Evolutionary conservation across 1,140 invertebrate species (phyloP).

Genomic region (Cydia strobilella): DNA sequence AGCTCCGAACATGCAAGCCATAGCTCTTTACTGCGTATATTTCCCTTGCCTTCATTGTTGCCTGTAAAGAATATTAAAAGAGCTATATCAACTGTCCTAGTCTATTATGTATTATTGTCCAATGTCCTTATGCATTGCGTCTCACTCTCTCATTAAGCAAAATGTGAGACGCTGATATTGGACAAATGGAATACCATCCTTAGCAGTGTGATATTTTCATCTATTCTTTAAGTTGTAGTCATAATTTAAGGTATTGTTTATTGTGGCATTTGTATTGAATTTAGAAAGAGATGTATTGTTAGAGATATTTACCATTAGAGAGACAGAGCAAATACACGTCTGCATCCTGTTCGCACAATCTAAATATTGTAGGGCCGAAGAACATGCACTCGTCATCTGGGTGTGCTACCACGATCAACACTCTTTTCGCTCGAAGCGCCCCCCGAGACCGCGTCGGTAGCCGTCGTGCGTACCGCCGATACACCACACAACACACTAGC

Average conservation of each 20-base stretch:
- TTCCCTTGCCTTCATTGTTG: conserved; percentile 86
- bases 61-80: conserved; percentile 78
- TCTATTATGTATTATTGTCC: too few relatives aligned
- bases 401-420: conserved; percentile 94
- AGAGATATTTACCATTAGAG: conserved; percentile 85
- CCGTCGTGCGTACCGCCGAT: conserved; percentile 68
- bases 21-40: conserved; percentile 87
- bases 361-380: conserved; percentile 94
- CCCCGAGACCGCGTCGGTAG: conserved; percentile 65
- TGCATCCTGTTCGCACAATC: conserved; percentile 82
- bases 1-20: conserved; percentile 88
- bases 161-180: too few relatives aligned
- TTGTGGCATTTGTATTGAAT: too few relatives aligned
- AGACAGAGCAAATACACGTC: conserved; percentile 92
- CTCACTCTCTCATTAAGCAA: too few relatives aligned
- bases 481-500: conserved; percentile 69
- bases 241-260: too few relatives aligned
- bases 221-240: too few relatives aligned
- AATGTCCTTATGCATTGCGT: too few relatives aligned
- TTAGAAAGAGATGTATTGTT: too few relatives aligned
- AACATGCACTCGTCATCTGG: conserved; percentile 99
- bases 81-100: neutral
- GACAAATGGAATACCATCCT: too few relatives aligned
- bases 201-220: too few relatives aligned
- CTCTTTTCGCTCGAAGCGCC: conserved; percentile 77